Conservation (phyloP, 2,113 vertebrate species). For the Pampusana beccarii region DNA sequence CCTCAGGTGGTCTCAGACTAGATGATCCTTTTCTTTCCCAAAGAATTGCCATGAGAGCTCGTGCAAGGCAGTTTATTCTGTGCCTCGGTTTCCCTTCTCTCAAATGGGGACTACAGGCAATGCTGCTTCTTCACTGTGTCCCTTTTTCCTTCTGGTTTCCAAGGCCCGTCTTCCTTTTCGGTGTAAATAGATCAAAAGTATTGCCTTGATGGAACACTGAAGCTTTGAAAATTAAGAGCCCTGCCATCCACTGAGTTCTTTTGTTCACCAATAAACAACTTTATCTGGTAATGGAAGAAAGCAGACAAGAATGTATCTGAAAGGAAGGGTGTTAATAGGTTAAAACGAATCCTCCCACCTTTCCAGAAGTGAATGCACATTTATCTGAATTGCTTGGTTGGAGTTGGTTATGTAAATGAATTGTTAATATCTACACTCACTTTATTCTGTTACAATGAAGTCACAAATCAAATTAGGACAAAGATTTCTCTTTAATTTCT, state of each 20-base stretch:
- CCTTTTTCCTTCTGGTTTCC: background rate
- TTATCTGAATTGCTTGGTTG: constrained; percentile 31
- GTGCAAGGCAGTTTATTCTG: background rate
- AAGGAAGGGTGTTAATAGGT: constrained; percentile 14
- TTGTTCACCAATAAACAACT: constrained; percentile 6
- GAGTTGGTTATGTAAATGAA: constrained; percentile 51
- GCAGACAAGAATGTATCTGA: background rate
- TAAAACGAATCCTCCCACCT: constrained; percentile 38
- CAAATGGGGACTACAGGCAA: background rate
- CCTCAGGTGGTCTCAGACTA: background rate
- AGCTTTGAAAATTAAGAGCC: constrained; percentile 5
- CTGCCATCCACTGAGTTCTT: background rate
- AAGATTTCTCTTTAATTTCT: constrained; percentile 53
- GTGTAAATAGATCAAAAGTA: background rate
- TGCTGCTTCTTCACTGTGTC: background rate
- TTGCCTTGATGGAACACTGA: background rate
- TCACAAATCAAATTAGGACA: constrained; percentile 59
- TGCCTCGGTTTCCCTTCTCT: background rate
- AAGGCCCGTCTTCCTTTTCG: background rate
- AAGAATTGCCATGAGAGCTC: background rate
- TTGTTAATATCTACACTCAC: constrained; percentile 34
- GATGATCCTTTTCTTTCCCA: background rate
- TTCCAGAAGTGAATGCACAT: background rate
- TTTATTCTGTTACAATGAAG: constrained; percentile 56
- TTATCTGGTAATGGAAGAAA: background rate